Evolutionary conservation across 64 coral and sea anemone species (phyloP), one percentile per base, ranked within the genome.

Genomic region (Porites australiensis): DNA sequence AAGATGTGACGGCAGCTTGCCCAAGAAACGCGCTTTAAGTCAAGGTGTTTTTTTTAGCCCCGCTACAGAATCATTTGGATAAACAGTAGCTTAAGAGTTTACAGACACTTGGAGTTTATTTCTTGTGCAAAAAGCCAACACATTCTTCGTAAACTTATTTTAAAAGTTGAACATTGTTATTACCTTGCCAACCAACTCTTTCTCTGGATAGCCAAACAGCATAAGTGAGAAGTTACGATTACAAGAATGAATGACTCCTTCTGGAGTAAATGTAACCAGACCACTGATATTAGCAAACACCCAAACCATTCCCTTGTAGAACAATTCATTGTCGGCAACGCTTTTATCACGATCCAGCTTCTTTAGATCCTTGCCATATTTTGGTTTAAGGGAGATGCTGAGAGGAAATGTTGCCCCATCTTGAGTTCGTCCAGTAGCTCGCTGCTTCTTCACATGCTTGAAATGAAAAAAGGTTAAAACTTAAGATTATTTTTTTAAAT

Each of bases 281-380:
- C 97, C 97, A 86, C 97, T 98, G 77, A 98, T 98, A 50, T 93
- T 96, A 44, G 94, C 83, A 94, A 96, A 98, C 61, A 98, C 97
- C 91, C 94, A 98, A 2, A 98, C 87, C 45, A 96, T 46, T 6
- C 88, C 97, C 63, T 93, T 94, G 78, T 94, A 98, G 27, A 77
- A 88, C 4, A 90, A 27, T 44, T 64, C 23, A 48, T 74, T 52
- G 22, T 64, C 75, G 7, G 67, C 11, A 15, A 54, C 2, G 61
- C 89, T 19, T 73, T 83, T 90, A 21, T 58, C 59, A 10, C 75
- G 59, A 58, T 90, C 62, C 20, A 27, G 76, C 77, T 92, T 90
- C 22, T 88, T 88, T 15, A 92, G 67, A 53, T 94, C 91, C 67
- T 93, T 92, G 27, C 70, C 87, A 16, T 80, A 77, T 81, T 94